Percentiles rank a stretch among this genome's conserved stretches.
phyloP scores from a whole-genome alignment of 2,113 vertebrate genomes.

The Falcunculus frontatus region DNA sequence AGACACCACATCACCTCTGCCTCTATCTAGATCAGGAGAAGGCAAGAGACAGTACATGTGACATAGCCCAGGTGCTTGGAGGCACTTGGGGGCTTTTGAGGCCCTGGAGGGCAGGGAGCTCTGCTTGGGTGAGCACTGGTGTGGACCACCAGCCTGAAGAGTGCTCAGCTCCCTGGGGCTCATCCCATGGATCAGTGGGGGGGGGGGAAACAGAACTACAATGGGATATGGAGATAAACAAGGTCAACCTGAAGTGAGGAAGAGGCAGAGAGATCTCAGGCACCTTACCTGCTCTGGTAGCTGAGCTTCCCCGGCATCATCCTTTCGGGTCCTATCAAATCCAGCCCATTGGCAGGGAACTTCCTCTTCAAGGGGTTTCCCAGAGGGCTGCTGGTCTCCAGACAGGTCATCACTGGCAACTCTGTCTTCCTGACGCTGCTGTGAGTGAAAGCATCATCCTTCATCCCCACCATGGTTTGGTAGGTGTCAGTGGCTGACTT shows the following conservation, averaged over 20 bases:
- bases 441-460: neutral
- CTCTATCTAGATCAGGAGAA: neutral
- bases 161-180: neutral
- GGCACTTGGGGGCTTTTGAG: neutral
- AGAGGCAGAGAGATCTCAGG: neutral
- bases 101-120: neutral
- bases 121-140: neutral
- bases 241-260: neutral
- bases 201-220: neutral
- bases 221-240: neutral
- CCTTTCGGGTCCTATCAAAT: conserved; percentile 57
- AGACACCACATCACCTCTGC: neutral
- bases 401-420: neutral
- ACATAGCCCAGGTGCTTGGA: neutral
- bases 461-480: neutral
- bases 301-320: conserved; percentile 47
- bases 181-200: neutral
- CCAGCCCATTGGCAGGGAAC: conserved; percentile 63
- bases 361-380: conserved; percentile 73
- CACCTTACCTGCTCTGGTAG: conserved; percentile 66
- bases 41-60: neutral
- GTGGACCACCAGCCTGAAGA: neutral
- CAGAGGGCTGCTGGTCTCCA: conserved; percentile 53
- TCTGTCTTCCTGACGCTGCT: neutral
- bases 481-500: conserved; percentile 32